These are phyloP conservation scores for Hesperophylax magnus DNA, from an alignment of 1,140 invertebrate species.

Conservation along the genomic window DNA sequence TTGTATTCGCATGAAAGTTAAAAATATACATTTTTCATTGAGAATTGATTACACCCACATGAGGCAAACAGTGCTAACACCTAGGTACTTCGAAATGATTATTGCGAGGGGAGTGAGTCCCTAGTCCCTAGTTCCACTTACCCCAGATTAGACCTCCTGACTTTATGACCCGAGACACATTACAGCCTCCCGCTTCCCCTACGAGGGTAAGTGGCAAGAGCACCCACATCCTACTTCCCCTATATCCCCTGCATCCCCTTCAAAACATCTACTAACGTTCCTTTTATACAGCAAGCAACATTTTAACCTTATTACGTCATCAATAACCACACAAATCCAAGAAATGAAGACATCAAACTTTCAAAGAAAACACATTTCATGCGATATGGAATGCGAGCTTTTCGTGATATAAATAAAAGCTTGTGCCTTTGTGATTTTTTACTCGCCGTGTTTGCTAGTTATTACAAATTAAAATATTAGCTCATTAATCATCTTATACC, in stretches of 20 bases:
- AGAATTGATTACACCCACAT: too few species aligned
- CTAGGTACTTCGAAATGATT: neutral
- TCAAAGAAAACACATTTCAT: too few species aligned
- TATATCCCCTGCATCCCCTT: neutral
- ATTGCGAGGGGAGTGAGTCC: too few species aligned
- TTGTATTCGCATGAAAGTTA: too few species aligned
- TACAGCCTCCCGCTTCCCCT: neutral
- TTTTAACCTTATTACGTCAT: constrained; percentile 8
- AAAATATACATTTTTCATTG: too few species aligned
- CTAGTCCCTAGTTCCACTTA: neutral
- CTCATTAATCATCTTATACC: too few species aligned
- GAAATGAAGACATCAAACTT: too few species aligned
- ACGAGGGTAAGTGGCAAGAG: neutral
- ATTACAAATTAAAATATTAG: too few species aligned
- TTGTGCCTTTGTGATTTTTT: too few species aligned
- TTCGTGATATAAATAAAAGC: too few species aligned
- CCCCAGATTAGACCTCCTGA: constrained; percentile 17
- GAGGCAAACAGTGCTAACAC: neutral
- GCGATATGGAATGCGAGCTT: too few species aligned
- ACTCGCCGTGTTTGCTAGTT: too few species aligned
- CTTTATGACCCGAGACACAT: constrained; percentile 33
- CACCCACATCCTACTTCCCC: neutral
- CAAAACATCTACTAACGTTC: neutral
- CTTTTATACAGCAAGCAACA: neutral
- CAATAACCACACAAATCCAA: neutral